Evolutionary conservation across 2,797 vertebrate genomes (phyloP).

Genomic region (Coluber constrictor): DNA sequence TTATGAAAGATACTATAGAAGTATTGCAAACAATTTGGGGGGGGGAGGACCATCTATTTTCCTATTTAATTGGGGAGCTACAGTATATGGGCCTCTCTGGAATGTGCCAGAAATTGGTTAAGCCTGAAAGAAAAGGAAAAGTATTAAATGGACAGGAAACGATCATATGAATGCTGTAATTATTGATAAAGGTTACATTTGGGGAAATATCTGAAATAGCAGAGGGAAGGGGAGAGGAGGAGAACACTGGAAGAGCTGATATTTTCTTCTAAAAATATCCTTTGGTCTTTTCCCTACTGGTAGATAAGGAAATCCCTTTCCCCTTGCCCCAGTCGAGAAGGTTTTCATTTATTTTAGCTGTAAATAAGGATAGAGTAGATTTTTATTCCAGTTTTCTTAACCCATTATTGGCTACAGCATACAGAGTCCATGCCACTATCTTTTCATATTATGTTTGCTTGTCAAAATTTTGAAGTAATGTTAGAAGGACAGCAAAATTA

Average conservation of each 20-base stretch:
- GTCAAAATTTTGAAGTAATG: slow-evolving; percentile 48
- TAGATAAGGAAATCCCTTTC: not conserved
- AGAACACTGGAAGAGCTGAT: not conserved
- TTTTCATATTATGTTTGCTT: slow-evolving; percentile 45
- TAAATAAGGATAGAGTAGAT: slow-evolving; percentile 8
- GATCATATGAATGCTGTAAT: not conserved
- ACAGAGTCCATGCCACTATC: slow-evolving; percentile 52
- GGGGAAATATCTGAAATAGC: not conserved
- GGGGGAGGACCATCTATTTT: not conserved
- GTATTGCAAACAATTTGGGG: not conserved
- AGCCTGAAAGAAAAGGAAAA: not conserved
- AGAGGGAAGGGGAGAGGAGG: not conserved
- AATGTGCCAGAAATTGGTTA: not conserved
- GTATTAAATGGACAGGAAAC: not conserved
- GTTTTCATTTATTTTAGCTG: not conserved
- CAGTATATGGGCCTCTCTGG: not conserved
- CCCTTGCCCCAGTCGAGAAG: not conserved
- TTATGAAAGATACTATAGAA: not conserved
- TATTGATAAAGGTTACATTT: not conserved
- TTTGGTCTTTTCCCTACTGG: not conserved
- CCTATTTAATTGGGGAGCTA: not conserved
- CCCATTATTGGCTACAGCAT: slow-evolving; percentile 41
- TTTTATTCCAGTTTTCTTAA: slow-evolving; percentile 36
- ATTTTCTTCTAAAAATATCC: not conserved
- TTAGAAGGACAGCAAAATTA: slow-evolving; percentile 18